Conservation (phyloP, 2,113 vertebrate species). For the Polyodon spathula region DNA sequence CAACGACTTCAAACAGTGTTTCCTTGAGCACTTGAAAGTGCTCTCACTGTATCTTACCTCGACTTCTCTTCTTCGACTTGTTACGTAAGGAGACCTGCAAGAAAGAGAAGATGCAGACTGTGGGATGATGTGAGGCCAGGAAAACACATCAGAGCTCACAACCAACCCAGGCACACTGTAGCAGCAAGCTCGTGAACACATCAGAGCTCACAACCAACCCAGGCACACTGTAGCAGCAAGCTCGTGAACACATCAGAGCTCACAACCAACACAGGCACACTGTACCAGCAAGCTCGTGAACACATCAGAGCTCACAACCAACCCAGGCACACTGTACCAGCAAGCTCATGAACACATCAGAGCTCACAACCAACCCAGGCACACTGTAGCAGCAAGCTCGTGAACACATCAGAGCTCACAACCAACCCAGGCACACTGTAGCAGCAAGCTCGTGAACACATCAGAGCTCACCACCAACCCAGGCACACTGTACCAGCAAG, state of each 20-base stretch:
- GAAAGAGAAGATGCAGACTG: slow-evolving; percentile 59
- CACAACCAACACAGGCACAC: slow-evolving; percentile 35
- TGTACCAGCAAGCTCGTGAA: slow-evolving; percentile 44
- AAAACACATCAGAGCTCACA: slow-evolving; percentile 40
- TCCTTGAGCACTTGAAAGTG: no score
- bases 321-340: no score
- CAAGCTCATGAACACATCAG: slow-evolving; percentile 45
- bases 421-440: no score
- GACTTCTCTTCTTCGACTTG: slow-evolving; percentile 80
- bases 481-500: slow-evolving; percentile 38
- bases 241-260: slow-evolving; percentile 45
- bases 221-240: slow-evolving; percentile 38
- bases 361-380: slow-evolving; percentile 36
- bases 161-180: no score
- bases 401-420: slow-evolving; percentile 41
- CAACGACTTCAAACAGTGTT: neutral
- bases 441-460: slow-evolving; percentile 45
- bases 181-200: slow-evolving; percentile 45
- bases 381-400: slow-evolving; percentile 41
- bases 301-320: slow-evolving; percentile 40
- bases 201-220: slow-evolving; percentile 37
- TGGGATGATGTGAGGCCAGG: slow-evolving; percentile 43
- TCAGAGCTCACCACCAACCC: slow-evolving; percentile 37
- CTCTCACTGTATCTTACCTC: slow-evolving; percentile 82
- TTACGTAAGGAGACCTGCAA: slow-evolving; percentile 85